These are phyloP conservation scores for Cyprinus carpio DNA, from an alignment of 2,113 vertebrate species.

Conservation along the genomic window DNA sequence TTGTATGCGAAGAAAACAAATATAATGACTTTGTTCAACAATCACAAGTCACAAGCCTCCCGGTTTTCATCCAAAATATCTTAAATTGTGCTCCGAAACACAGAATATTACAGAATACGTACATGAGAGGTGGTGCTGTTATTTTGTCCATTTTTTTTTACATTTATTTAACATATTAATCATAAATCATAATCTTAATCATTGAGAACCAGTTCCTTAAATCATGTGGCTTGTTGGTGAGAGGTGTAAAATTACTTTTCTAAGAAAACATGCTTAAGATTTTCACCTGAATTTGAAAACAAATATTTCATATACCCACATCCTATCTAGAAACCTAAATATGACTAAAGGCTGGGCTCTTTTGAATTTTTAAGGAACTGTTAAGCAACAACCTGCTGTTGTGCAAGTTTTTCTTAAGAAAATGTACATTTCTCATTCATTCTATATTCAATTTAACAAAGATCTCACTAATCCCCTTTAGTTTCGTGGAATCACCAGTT, in stretches of 20 bases:
- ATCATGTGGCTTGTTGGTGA: not conserved
- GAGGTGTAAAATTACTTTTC: not conserved
- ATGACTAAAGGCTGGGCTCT: not conserved
- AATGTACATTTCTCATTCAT: not conserved
- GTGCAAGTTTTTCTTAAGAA: not conserved
- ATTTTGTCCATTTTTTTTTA: too few relatives aligned
- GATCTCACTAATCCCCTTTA: conserved; percentile 35
- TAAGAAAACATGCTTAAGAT: not conserved
- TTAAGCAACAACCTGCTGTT: not conserved
- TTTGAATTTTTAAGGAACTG: not conserved
- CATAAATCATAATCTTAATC: too few relatives aligned
- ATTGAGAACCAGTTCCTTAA: too few relatives aligned
- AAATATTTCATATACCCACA: not conserved
- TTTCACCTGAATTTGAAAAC: not conserved
- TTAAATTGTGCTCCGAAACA: too few relatives aligned
- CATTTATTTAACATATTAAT: too few relatives aligned
- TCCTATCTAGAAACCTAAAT: not conserved
- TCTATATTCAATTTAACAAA: conserved; percentile 15
- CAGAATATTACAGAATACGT: too few relatives aligned
- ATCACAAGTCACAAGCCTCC: too few relatives aligned
- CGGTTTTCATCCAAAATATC: too few relatives aligned
- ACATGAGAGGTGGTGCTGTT: too few relatives aligned
- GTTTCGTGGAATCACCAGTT: conserved; percentile 77
- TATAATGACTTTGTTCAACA: too few relatives aligned
- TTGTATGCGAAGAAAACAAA: too few relatives aligned